Percentiles rank a stretch among this genome's conserved stretches.
phyloP scores from a whole-genome alignment of 2,113 vertebrate genomes.

The Lepus timidus region DNA sequence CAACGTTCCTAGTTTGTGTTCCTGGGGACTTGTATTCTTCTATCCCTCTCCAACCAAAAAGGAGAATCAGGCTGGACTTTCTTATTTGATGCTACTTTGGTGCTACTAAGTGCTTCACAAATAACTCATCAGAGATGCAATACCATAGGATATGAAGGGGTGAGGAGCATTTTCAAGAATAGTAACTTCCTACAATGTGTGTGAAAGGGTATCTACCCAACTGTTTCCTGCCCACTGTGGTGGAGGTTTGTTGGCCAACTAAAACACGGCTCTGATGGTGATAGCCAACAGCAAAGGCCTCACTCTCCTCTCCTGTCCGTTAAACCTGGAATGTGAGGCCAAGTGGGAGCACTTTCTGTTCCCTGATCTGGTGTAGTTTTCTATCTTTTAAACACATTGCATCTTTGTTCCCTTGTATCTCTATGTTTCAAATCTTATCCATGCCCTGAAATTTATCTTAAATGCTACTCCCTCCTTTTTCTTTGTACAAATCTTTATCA shows the following conservation, averaged over 20 bases:
- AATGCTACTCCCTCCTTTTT: background rate
- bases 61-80: background rate
- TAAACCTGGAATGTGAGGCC: background rate
- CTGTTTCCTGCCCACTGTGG: background rate
- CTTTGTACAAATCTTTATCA: constrained; percentile 8
- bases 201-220: too few relatives aligned
- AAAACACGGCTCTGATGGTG: background rate
- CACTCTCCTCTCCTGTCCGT: background rate
- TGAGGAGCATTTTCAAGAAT: background rate
- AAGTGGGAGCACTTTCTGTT: background rate
- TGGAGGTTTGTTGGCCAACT: background rate
- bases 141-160: background rate
- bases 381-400: background rate
- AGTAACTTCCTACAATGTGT: background rate
- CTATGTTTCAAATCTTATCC: background rate
- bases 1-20: background rate
- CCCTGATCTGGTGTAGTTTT: background rate
- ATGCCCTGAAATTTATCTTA: constrained; percentile 6
- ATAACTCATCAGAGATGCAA: background rate
- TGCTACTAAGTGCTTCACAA: background rate
- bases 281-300: background rate
- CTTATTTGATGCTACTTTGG: background rate
- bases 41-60: background rate
- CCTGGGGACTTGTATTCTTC: background rate
- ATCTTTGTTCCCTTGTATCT: background rate